Base-by-base conservation (phyloP, 2,888 invertebrate species). In the Eupeodes latifasciatus region DNA sequence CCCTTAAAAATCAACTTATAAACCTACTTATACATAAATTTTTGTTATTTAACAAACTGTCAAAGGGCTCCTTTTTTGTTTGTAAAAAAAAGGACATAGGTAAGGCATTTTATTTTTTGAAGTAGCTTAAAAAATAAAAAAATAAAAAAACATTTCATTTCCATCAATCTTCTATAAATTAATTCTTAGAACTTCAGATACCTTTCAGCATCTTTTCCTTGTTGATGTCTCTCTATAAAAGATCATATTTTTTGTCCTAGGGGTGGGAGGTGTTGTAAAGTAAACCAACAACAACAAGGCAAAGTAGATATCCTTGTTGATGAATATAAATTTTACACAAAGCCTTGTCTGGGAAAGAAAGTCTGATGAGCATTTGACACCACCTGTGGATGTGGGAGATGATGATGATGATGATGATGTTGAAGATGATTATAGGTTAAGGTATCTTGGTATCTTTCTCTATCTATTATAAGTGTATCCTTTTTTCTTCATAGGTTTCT, bases 311-410 rank as follows among this genome's bases (percentile, higher is more conserved):
- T 77, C 16, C n/a, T 57, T 57, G 47, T 47, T 57, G 57, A 66
- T 77, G 40, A 49, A 36, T 67, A 59, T 47, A 77, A 67, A 78
- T 19, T 69, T 61, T 40, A 40, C 27, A 55, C 53, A 79, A 62
- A 44, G 53, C 11, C 51, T 11, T 44, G 9, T 7, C 11, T 47
- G 44, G 40, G 64, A 47, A 64, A 47, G 14, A 64, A 27, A 19
- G 27, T 12, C 27, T 64, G 64, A 64, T 64, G 64, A 64, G 19
- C 44, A 64, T 64, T 71, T 79, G 71, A 71, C 79, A 71, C 61
- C 69, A 64, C 64, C 64, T 64, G 64, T 64, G 44, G 64, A 64
- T 64, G 47, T 27, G 27, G 27, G 27, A 27, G 27, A 27, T 27
- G 27, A 2, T n/a, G n/a, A n/a, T n/a, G n/a, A n/a, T 27, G 27